A percentile compares a stretch with the other conserved stretches of the same genome.
phyloP scores from a whole-genome alignment of 2,797 vertebrate genomes.

The Setipinna tenuifilis region DNA sequence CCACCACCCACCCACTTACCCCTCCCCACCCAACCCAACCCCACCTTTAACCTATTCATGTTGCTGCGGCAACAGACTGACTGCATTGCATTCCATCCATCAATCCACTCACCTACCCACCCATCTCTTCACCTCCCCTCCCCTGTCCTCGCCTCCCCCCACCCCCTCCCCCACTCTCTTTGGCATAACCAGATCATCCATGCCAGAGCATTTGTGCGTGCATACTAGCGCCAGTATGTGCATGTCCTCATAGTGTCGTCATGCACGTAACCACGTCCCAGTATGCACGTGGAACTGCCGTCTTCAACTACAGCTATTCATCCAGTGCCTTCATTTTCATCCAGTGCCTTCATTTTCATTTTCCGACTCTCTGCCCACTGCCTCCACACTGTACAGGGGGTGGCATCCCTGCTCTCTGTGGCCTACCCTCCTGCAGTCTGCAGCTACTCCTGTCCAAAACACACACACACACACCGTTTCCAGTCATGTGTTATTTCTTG shows the following conservation, averaged over 20 bases:
- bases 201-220: not conserved
- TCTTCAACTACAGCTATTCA: slow-evolving; percentile 37
- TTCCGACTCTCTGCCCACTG: not conserved
- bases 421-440: not conserved
- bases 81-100: slow-evolving; percentile 74
- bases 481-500: not conserved
- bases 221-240: not conserved
- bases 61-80: slow-evolving; percentile 74
- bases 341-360: not conserved
- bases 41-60: slow-evolving; percentile 65
- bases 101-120: slow-evolving; percentile 54
- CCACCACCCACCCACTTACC: slow-evolving; percentile 47
- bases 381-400: not conserved
- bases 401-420: not conserved
- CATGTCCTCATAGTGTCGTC: not conserved
- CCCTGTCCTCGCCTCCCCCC: slow-evolving; percentile 40
- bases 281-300: slow-evolving; percentile 18
- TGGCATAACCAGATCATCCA: not conserved
- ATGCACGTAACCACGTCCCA: not conserved
- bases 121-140: slow-evolving; percentile 48
- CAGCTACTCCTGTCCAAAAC: not conserved
- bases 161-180: slow-evolving; percentile 38
- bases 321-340: not conserved
- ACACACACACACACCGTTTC: not conserved
- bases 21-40: slow-evolving; percentile 51